Evolutionary conservation across 2,113 vertebrate genomes (phyloP).

Genomic region (Leptosomus discolor): DNA sequence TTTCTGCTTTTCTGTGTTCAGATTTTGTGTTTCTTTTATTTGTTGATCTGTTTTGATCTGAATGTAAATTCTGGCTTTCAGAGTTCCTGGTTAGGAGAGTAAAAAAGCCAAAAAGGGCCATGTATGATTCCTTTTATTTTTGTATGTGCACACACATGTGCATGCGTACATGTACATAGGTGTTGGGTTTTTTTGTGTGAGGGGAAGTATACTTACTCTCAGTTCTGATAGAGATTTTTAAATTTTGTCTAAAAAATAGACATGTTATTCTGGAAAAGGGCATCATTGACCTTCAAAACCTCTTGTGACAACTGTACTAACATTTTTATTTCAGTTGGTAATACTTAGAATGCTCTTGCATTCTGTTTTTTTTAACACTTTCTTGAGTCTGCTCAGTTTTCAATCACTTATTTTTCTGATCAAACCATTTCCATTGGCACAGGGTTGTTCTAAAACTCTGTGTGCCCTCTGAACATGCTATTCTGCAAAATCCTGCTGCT

Average conservation of each 20-base stretch:
- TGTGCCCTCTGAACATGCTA: background rate
- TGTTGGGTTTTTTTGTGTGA: background rate
- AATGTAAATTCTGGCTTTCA: background rate
- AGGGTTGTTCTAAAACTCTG: background rate
- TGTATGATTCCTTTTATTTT: background rate
- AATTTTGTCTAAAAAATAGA: background rate
- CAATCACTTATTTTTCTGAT: background rate
- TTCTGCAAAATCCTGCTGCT: background rate
- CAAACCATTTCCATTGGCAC: background rate
- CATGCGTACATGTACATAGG: background rate
- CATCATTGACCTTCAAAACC: background rate
- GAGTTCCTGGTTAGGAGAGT: background rate
- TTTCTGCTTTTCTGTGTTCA: background rate
- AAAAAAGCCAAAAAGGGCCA: accelerated
- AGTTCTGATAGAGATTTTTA: background rate
- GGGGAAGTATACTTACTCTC: background rate
- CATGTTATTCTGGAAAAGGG: background rate
- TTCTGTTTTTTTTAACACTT: background rate
- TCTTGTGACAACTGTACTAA: background rate
- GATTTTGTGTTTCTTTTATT: constrained; percentile 21
- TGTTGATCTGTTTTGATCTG: background rate
- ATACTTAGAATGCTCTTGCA: background rate
- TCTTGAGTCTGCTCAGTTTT: background rate
- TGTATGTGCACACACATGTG: background rate
- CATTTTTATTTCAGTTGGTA: background rate